Percentiles rank a stretch among this genome's conserved stretches.
These are phyloP conservation scores for Trachops cirrhosus DNA, from an alignment of 2,797 vertebrate genomes.

Conservation along the genomic window DNA sequence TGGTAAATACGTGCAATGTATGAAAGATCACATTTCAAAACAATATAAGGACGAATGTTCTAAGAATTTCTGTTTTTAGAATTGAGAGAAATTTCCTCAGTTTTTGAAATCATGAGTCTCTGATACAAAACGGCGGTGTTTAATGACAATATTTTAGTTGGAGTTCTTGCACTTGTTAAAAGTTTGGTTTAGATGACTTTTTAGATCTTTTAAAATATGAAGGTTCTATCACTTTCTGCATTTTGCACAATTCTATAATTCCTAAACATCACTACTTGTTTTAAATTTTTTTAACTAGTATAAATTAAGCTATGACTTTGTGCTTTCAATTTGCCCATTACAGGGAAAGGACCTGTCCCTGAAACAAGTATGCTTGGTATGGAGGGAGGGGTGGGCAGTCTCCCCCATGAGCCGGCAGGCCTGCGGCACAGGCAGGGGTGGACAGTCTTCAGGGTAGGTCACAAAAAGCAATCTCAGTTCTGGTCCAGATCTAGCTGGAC, in stretches of 20 bases:
- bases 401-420: not conserved
- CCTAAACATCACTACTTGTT: not conserved
- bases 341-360: not conserved
- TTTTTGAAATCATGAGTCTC: not conserved
- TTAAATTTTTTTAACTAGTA: not conserved
- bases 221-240: not conserved
- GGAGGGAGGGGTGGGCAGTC: not conserved
- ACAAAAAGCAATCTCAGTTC: not conserved
- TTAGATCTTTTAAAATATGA: not conserved
- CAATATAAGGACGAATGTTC: not conserved
- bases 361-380: not conserved
- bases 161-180: not conserved
- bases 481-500: not conserved
- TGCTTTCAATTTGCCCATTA: not conserved
- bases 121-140: not conserved
- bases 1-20: not conserved
- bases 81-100: not conserved
- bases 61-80: not conserved
- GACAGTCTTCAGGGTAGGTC: not conserved
- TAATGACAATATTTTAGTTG: not conserved
- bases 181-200: not conserved
- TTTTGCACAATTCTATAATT: not conserved
- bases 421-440: not conserved
- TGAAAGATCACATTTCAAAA: not conserved
- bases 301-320: not conserved